A percentile compares a stretch with the other conserved stretches of the same genome.
These are phyloP conservation scores for Amphimedon queenslandica DNA, from an alignment of 37 sponge, comb jelly and placozoan species.

Conservation along the genomic window DNA sequence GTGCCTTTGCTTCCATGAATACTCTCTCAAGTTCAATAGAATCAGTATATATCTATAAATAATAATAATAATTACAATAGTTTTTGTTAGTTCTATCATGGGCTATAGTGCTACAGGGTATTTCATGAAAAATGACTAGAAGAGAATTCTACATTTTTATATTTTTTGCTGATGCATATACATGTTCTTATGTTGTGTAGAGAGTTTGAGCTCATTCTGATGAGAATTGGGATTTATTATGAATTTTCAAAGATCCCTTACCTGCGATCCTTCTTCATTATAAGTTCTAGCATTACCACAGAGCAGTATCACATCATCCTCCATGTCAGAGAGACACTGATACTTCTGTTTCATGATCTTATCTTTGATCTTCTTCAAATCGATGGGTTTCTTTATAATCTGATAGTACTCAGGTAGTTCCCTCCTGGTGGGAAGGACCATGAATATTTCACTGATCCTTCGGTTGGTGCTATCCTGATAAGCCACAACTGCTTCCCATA, in stretches of 20 bases:
- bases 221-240: no score
- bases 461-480: conserved; percentile 53
- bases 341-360: conserved; percentile 65
- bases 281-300: conserved; percentile 82
- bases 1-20: conserved; percentile 39
- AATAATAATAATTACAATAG: background rate
- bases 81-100: no score
- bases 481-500: conserved; percentile 82
- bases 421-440: conserved; percentile 85
- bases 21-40: conserved; percentile 52
- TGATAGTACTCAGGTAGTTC: conserved; percentile 91
- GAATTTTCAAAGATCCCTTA: no score
- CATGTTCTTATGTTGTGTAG: no score
- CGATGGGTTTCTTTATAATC: conserved; percentile 81
- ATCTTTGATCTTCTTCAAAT: conserved; percentile 76
- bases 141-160: no score
- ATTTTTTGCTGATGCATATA: no score
- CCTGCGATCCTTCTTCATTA: conserved; percentile 89
- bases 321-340: conserved; percentile 71
- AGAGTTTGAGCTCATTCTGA: no score
- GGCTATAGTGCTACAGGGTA: no score
- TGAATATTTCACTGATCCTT: conserved; percentile 83
- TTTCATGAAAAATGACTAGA: no score
- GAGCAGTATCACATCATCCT: conserved; percentile 73
- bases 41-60: conserved; percentile 4